Conservation (phyloP, 2,888 invertebrate genomes). For the Drosophila hamatofila region DNA sequence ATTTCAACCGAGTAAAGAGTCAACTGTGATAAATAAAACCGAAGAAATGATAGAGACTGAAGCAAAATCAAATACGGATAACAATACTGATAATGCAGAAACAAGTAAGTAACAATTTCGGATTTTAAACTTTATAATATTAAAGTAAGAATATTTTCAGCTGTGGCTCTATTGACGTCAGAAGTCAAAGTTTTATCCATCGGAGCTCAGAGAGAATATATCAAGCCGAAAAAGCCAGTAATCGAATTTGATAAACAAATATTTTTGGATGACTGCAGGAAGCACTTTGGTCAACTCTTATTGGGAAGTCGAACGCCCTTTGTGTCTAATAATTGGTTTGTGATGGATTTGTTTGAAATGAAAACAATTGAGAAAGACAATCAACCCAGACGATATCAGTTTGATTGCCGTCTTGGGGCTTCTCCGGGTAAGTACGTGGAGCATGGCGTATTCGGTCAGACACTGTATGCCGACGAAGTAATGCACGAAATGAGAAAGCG, state of each 20-base stretch:
- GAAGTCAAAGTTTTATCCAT: background rate
- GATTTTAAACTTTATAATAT: background rate
- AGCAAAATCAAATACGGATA: background rate
- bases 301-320: background rate
- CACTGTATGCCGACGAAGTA: background rate
- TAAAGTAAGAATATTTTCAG: background rate
- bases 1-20: too few species aligned
- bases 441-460: background rate
- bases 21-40: background rate
- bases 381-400: constrained; percentile 1
- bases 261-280: background rate
- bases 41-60: background rate
- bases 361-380: background rate
- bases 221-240: background rate
- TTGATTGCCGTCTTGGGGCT: background rate
- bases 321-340: background rate
- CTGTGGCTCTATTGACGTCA: background rate
- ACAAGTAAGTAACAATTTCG: background rate
- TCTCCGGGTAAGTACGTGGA: background rate
- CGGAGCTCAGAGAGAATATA: background rate
- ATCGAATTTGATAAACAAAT: constrained; percentile 1
- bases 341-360: constrained; percentile 1
- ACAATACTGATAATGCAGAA: background rate
- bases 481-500: constrained; percentile 2
- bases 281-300: background rate